Percentiles rank a stretch among this genome's conserved stretches.
phyloP scores from a whole-genome alignment of 1,140 invertebrate species.

The Hyphantria cunea region DNA sequence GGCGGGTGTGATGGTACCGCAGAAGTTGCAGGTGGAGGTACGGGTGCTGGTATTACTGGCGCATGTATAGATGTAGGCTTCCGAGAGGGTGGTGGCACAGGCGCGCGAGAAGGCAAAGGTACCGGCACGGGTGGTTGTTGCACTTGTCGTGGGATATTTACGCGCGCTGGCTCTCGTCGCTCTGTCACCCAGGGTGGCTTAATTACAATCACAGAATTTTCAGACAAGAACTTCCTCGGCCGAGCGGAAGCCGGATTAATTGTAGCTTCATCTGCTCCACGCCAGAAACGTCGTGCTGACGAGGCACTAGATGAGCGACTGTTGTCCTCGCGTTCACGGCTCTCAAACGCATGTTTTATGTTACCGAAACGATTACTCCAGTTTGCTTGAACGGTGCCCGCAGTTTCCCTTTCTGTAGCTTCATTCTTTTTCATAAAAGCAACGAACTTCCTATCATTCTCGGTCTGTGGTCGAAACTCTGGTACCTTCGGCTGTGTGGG shows the following conservation, averaged over 20 bases:
- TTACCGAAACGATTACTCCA: slow-evolving; percentile 92
- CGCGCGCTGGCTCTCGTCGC: slow-evolving; percentile 47
- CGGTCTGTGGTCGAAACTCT: slow-evolving; percentile 89
- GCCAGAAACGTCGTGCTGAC: slow-evolving; percentile 83
- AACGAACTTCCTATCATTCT: slow-evolving; percentile 92
- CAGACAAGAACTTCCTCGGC: slow-evolving; percentile 49
- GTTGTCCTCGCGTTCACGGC: slow-evolving; percentile 55
- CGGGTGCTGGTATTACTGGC: slow-evolving; percentile 2
- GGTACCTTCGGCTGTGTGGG: slow-evolving; percentile 77
- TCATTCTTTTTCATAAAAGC: slow-evolving; percentile 90
- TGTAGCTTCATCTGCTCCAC: slow-evolving; percentile 76
- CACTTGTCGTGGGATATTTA: slow-evolving; percentile 42
- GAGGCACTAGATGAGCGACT: slow-evolving; percentile 66
- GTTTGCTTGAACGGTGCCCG: slow-evolving; percentile 75
- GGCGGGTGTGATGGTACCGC: slow-evolving; percentile 52
- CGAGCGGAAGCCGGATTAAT: slow-evolving; percentile 32
- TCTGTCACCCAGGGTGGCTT: slow-evolving; percentile 71
- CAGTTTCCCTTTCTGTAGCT: slow-evolving; percentile 60
- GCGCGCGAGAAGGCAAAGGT: slow-evolving; percentile 64
- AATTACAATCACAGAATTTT: slow-evolving; percentile 48
- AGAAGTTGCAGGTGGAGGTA: slow-evolving; percentile 21
- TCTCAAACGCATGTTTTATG: slow-evolving; percentile 92
- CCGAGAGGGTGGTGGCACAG: slow-evolving; percentile 61
- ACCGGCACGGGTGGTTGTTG: slow-evolving; percentile 69
- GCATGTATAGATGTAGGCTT: slow-evolving; percentile 34